Conservation (phyloP, 2,113 vertebrate species). For the Apodemus sylvaticus region DNA sequence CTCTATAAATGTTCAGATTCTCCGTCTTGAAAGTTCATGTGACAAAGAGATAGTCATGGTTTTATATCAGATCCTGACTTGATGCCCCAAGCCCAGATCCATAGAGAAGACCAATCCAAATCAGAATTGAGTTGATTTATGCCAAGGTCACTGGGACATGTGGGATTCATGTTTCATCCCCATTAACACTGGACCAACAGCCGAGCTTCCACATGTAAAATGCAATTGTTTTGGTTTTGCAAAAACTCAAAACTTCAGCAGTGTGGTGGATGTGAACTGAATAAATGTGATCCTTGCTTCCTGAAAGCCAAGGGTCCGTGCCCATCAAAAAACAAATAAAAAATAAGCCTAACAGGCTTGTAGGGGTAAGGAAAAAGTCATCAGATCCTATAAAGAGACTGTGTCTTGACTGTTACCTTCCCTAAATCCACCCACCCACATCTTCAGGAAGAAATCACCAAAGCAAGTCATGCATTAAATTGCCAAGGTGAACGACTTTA, state of each 20-base stretch:
- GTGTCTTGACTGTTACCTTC: not conserved
- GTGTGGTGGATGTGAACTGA: not conserved
- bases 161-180: not conserved
- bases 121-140: not conserved
- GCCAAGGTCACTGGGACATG: not conserved
- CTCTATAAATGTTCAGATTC: not conserved
- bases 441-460: slow-evolving; percentile 6
- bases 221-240: not conserved
- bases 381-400: not conserved
- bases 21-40: not conserved
- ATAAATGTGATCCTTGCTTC: not conserved
- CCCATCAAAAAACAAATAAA: not conserved
- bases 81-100: not conserved
- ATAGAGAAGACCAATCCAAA: not conserved
- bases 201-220: not conserved
- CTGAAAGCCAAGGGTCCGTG: not conserved
- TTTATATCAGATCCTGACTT: not conserved
- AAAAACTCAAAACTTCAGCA: not conserved
- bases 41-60: not conserved
- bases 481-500: slow-evolving; percentile 19
- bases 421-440: not conserved
- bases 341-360: not conserved
- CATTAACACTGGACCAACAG: not conserved
- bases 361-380: not conserved
- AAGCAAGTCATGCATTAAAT: slow-evolving; percentile 31